Evolutionary conservation across 2,797 vertebrate genomes (phyloP).

Genomic region (Dermochelys coriacea): DNA sequence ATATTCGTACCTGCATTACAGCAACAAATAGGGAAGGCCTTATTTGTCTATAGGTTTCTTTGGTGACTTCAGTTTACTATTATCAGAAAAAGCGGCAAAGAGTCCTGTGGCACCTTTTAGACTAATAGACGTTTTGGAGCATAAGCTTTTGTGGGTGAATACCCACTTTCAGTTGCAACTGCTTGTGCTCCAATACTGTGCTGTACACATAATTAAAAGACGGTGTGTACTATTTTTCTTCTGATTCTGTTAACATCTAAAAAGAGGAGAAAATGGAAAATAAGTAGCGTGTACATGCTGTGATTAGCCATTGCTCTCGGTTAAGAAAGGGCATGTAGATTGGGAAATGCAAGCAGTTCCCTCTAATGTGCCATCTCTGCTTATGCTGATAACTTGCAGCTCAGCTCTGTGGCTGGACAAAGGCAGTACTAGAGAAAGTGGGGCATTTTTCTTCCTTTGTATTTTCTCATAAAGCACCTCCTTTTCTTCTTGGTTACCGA

Average conservation of each 20-base stretch:
- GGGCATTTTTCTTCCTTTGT: neutral
- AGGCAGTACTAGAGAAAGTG: neutral
- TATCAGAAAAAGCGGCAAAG: neutral
- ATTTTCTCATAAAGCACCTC: neutral
- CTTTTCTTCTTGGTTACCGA: neutral
- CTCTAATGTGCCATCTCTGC: neutral
- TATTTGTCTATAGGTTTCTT: neutral
- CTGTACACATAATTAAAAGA: neutral
- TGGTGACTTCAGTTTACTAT: neutral
- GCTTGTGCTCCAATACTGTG: neutral
- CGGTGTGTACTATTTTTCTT: neutral
- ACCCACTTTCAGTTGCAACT: too few species aligned
- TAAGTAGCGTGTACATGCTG: fast-evolving
- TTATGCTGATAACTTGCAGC: neutral
- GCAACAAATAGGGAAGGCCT: neutral
- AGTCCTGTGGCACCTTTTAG: too few species aligned
- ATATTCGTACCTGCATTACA: neutral
- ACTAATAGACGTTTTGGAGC: too few species aligned
- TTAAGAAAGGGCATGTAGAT: neutral
- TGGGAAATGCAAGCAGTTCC: neutral
- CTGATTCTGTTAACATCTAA: conserved; percentile 1
- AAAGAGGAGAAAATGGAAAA: neutral
- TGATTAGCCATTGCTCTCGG: neutral
- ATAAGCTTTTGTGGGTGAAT: too few species aligned
- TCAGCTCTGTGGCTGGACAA: neutral